A percentile compares a stretch with the other conserved stretches of the same genome.
These are phyloP conservation scores for Cephus rjabovi DNA, from an alignment of 2,888 invertebrate genomes.

Conservation along the genomic window DNA sequence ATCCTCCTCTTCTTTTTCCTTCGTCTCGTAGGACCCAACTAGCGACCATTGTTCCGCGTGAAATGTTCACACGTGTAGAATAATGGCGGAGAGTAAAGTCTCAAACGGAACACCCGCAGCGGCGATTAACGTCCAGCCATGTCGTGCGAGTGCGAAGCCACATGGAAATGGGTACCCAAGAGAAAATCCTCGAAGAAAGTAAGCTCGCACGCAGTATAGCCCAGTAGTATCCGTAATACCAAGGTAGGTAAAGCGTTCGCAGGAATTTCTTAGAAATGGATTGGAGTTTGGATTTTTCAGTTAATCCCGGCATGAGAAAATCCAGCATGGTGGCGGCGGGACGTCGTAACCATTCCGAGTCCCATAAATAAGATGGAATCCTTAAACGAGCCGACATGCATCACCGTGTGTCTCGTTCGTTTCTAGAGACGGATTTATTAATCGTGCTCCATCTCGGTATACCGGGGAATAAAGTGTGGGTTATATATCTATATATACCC, in stretches of 20 bases:
- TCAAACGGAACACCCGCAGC: neutral
- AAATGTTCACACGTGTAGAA: conserved; percentile 52
- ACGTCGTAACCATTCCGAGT: neutral
- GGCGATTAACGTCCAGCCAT: neutral
- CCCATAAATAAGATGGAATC: neutral
- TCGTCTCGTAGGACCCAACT: conserved; percentile 19
- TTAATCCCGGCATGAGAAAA: neutral
- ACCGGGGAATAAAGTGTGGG: neutral
- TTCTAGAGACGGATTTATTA: neutral
- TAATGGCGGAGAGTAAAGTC: conserved; percentile 25
- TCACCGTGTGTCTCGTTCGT: neutral
- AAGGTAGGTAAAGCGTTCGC: neutral
- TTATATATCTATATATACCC: neutral
- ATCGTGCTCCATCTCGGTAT: neutral
- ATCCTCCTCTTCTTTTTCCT: neutral
- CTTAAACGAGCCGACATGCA: neutral
- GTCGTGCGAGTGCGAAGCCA: neutral
- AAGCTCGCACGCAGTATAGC: conserved; percentile 22
- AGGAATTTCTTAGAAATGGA: neutral
- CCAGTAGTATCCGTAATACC: neutral
- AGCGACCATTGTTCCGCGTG: conserved; percentile 49
- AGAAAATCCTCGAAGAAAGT: conserved; percentile 24
- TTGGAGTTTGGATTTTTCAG: neutral
- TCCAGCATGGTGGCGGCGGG: neutral
- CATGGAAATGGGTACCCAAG: conserved; percentile 19